Conservation (phyloP, 30 jellyfish, hydroid and myxozoan species). For the Nemopilema nomurai region DNA sequence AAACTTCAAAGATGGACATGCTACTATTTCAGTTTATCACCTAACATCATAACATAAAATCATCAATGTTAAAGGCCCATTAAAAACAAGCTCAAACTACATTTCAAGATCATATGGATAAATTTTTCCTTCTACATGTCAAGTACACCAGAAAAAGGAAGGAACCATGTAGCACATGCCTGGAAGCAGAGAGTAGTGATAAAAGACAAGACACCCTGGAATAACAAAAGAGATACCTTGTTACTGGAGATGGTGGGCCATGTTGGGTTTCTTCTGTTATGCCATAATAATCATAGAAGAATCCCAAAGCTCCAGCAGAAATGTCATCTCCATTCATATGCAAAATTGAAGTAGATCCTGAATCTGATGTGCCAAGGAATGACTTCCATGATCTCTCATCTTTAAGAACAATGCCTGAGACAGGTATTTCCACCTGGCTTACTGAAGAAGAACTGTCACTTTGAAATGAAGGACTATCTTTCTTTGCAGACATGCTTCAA, state of each 20-base stretch:
- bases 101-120: too few relatives aligned
- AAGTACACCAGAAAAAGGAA: too few relatives aligned
- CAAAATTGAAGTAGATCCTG: constrained; percentile 40
- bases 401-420: constrained; percentile 14
- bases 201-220: too few relatives aligned
- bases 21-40: too few relatives aligned
- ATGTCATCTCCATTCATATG: constrained; percentile 57
- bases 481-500: background rate
- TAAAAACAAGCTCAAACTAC: too few relatives aligned
- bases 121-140: too few relatives aligned
- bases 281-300: constrained; percentile 87
- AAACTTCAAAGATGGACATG: too few relatives aligned
- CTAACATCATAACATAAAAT: too few relatives aligned
- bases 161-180: too few relatives aligned
- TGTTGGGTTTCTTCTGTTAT: constrained; percentile 92
- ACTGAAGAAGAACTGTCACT: background rate
- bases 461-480: background rate
- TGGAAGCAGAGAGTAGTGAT: too few relatives aligned
- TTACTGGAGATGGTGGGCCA: constrained; percentile 89
- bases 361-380: constrained; percentile 25
- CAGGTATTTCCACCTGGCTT: constrained; percentile 26
- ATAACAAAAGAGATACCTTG: too few relatives aligned
- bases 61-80: too few relatives aligned
- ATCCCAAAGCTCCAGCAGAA: constrained; percentile 62
- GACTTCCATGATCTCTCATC: constrained; percentile 84